These are phyloP conservation scores for Syngnathus acus DNA, from an alignment of 2,797 vertebrate species.

Conservation along the genomic window DNA sequence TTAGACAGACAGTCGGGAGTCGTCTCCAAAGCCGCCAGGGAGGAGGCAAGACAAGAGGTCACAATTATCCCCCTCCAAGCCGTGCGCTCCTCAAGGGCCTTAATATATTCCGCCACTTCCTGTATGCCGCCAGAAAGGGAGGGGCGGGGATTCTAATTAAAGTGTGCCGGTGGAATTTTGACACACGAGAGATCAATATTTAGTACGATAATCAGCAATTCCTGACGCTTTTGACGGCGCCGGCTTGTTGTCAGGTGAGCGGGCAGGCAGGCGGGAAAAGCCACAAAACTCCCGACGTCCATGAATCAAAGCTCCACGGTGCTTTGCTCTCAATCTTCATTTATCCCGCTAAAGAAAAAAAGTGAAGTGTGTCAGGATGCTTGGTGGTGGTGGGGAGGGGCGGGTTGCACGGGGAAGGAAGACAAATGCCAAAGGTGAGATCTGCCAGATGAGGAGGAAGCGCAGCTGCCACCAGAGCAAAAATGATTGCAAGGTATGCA, in stretches of 20 bases:
- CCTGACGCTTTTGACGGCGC: slow-evolving; percentile 89
- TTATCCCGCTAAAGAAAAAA: slow-evolving; percentile 79
- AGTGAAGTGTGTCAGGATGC: slow-evolving; percentile 69
- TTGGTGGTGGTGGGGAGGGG: slow-evolving; percentile 38
- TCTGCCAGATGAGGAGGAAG: slow-evolving; percentile 48
- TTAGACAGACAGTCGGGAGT: slow-evolving; percentile 85
- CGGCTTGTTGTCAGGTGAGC: slow-evolving; percentile 14
- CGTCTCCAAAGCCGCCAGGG: slow-evolving; percentile 89
- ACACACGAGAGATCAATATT: slow-evolving; percentile 99
- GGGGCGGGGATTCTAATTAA: slow-evolving; percentile 93
- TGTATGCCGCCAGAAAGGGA: slow-evolving; percentile 74
- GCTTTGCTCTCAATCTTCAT: slow-evolving; percentile 88
- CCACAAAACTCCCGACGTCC: slow-evolving; percentile 69
- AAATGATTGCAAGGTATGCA: slow-evolving; percentile 53
- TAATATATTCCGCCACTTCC: slow-evolving; percentile 94
- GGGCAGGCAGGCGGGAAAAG: slow-evolving; percentile 35
- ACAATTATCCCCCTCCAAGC: slow-evolving; percentile 87
- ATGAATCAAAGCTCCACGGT: slow-evolving; percentile 89
- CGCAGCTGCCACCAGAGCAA: slow-evolving; percentile 46
- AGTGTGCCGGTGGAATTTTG: slow-evolving; percentile 91
- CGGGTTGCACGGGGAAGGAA: slow-evolving; percentile 44
- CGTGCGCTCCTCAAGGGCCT: slow-evolving; percentile 75
- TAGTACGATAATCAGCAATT: slow-evolving; percentile 96
- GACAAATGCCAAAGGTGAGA: slow-evolving; percentile 42
- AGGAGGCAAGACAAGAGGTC: slow-evolving; percentile 91